Conservation (phyloP, 2,797 vertebrate species). For the Molossus alvarezi region DNA sequence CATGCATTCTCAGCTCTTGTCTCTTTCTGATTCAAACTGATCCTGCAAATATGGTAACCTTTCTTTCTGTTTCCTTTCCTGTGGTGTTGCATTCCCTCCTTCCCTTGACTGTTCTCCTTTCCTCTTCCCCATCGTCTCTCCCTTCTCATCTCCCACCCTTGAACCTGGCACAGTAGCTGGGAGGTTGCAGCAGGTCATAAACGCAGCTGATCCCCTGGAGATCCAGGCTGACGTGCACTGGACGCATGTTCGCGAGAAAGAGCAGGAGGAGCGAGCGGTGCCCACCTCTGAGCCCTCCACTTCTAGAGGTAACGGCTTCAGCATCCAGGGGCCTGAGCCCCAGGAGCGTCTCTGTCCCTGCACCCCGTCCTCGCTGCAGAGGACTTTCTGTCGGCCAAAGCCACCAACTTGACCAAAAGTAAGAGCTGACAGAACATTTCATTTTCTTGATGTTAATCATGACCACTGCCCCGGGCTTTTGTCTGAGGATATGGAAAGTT, state of each 20-base stretch:
- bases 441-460: neutral
- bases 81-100: constrained; percentile 81
- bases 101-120: constrained; percentile 68
- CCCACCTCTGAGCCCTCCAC: constrained; percentile 92
- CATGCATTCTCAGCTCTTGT: constrained; percentile 69
- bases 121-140: constrained; percentile 67
- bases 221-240: constrained; percentile 93
- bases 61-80: constrained; percentile 87
- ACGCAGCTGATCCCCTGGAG: constrained; percentile 93
- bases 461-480: neutral
- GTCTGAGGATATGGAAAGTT: constrained; percentile 49
- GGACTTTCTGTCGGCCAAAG: neutral
- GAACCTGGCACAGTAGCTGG: constrained; percentile 90
- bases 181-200: constrained; percentile 94
- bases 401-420: neutral
- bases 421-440: neutral
- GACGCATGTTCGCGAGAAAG: constrained; percentile 92
- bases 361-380: rapidly evolving
- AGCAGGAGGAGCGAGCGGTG: constrained; percentile 91
- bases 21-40: constrained; percentile 81
- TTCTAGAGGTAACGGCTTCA: constrained; percentile 95
- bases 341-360: neutral
- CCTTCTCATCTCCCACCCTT: constrained; percentile 63
- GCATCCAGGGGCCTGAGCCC: neutral
- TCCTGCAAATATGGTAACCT: constrained; percentile 86